Evolutionary conservation across 1,140 invertebrate species (phyloP).

Genomic region (Brachionus paranguensis): DNA sequence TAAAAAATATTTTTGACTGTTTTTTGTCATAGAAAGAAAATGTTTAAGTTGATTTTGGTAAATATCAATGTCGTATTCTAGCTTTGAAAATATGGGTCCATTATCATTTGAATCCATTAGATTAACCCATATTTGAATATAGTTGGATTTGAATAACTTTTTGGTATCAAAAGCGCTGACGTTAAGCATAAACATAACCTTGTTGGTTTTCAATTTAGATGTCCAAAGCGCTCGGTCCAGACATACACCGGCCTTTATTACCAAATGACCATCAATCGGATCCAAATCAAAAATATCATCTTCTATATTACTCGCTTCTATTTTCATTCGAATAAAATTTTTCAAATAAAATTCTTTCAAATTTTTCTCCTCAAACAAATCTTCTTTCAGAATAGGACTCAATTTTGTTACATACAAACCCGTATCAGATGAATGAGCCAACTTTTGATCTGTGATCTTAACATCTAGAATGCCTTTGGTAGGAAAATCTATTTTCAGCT

Average conservation of each 20-base stretch:
- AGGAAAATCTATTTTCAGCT: background rate
- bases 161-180: background rate
- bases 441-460: background rate
- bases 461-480: background rate
- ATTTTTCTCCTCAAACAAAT: background rate
- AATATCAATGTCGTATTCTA: background rate
- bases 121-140: background rate
- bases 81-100: background rate
- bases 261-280: background rate
- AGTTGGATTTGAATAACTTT: conserved; percentile 4
- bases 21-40: background rate
- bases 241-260: background rate
- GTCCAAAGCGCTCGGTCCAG: background rate
- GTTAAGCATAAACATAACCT: background rate
- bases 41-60: background rate
- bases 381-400: background rate
- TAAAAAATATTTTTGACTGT: conserved; percentile 13
- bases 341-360: background rate
- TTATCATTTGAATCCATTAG: background rate
- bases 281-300: conserved; percentile 15
- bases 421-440: background rate
- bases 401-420: background rate
- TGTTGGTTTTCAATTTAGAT: background rate
- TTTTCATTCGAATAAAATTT: background rate
- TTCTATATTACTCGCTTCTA: background rate